Conservation (phyloP, 2,113 vertebrate species). For the Tautogolabrus adspersus region DNA sequence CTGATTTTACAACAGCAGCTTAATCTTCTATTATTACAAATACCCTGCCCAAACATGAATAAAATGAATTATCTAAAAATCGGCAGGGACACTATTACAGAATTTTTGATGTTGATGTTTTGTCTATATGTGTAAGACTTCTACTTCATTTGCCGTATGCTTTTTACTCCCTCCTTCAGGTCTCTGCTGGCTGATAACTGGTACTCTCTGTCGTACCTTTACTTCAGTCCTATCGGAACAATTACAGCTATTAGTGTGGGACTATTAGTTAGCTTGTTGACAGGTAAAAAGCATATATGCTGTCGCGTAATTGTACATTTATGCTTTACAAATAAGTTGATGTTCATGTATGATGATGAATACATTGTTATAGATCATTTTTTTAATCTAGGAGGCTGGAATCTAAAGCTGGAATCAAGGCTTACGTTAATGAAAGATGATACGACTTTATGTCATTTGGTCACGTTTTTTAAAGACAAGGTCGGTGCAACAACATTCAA, state of each 20-base stretch:
- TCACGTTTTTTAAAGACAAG: slow-evolving; percentile 66
- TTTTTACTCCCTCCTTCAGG: slow-evolving; percentile 67
- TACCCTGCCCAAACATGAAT: no score
- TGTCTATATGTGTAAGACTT: no score
- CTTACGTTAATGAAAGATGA: slow-evolving; percentile 80
- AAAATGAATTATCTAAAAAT: no score
- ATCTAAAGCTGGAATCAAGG: slow-evolving; percentile 66
- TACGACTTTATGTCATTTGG: slow-evolving; percentile 72
- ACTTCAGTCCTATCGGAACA: slow-evolving; percentile 89
- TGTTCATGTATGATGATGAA: neutral
- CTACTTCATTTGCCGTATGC: no score
- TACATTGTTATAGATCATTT: no score
- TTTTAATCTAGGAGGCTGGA: slow-evolving; percentile 72
- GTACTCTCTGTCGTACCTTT: slow-evolving; percentile 93
- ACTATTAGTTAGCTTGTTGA: slow-evolving; percentile 83
- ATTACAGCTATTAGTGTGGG: slow-evolving; percentile 83
- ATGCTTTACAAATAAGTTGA: neutral
- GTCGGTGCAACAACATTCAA: slow-evolving; percentile 52
- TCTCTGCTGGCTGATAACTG: slow-evolving; percentile 81
- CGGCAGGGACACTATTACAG: no score
- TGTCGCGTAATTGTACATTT: neutral
- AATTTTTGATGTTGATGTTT: no score
- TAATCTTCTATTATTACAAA: no score
- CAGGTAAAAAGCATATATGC: slow-evolving; percentile 79
- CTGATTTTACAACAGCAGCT: no score